phyloP scores from a whole-genome alignment of 2,797 vertebrate genomes.

The Trachops cirrhosus region DNA sequence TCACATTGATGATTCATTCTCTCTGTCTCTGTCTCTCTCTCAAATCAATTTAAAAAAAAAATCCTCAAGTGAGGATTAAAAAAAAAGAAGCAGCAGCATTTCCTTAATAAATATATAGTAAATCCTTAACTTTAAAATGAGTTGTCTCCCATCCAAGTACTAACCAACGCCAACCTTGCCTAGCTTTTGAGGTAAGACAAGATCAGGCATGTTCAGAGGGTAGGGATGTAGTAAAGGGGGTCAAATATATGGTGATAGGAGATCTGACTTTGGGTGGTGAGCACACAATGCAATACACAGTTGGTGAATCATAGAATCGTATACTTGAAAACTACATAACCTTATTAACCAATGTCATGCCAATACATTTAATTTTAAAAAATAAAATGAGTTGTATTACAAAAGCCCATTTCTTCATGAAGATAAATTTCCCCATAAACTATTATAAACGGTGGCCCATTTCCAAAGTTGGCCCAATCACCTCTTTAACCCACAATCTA shows the following conservation, averaged over 20 bases:
- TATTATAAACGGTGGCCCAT: neutral
- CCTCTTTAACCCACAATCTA: neutral
- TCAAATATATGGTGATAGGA: neutral
- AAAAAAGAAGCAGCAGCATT: neutral
- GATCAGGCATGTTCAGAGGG: neutral
- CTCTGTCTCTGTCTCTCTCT: neutral
- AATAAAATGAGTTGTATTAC: constrained; percentile 13
- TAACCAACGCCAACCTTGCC: neutral
- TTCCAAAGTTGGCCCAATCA: neutral
- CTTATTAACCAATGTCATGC: neutral
- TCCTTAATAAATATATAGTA: constrained; percentile 16
- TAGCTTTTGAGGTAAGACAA: neutral
- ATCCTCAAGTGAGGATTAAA: neutral
- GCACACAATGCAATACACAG: neutral
- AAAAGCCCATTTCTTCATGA: constrained; percentile 3
- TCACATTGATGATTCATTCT: neutral
- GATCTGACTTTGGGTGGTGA: neutral
- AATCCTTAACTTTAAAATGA: constrained; percentile 21
- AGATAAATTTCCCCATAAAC: neutral
- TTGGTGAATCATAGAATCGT: neutral
- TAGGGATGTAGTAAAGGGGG: neutral
- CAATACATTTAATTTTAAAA: neutral
- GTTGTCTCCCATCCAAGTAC: neutral
- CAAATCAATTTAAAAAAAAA: too few species aligned
- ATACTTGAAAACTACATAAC: neutral